Base-by-base conservation (phyloP, 2,797 vertebrate genomes). In the Brachymystax lenok region DNA sequence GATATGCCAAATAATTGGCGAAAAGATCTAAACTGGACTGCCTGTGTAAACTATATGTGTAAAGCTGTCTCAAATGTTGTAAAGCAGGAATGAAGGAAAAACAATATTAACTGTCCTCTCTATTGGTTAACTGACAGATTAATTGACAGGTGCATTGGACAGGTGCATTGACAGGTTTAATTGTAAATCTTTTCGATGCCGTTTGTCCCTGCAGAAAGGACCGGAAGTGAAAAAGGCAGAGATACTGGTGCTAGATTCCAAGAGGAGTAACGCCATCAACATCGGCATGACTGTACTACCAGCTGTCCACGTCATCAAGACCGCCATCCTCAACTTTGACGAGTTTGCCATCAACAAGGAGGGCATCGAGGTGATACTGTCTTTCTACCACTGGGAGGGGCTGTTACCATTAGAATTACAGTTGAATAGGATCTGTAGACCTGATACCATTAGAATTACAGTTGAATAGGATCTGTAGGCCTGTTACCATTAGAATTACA, bases 301-400 rank as follows among this genome's bases (percentile, higher is more conserved):
- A 0, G 94, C 97, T 0, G 77, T 95, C 24, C 95, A 97, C 52
- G 95, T 99, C 90, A 99, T 99, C 85, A 98, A 97, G 88, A 94
- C 92, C 0, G 97, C 97, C 0, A 96, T 99, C 74, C 94, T 98
- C 85, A 96, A 93, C 90, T 98, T 97, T 0, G 98, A 99, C 0
- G 97, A 99, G 84, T 99, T 96, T 75, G 97, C 98, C 2, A 97
- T 99, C 91, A 97, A 85, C 90, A 99, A 98, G 79, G 98, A 99
- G 86, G 97, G 97, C 5, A 98, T 99, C 16, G 98, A 99, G 97
- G 98, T 99, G 90, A 64, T 79, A 2, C 17, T 0, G 16, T 3
- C n/a, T 69, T 79, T 10, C 73, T 51, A 75, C 59, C 74, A 75
- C 51, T 56, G 75, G 83, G 73, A 71, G 79, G 77, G 0, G 28